These are phyloP conservation scores for Alloplasta piceator DNA, from an alignment of 2,888 invertebrate species.

Conservation along the genomic window DNA sequence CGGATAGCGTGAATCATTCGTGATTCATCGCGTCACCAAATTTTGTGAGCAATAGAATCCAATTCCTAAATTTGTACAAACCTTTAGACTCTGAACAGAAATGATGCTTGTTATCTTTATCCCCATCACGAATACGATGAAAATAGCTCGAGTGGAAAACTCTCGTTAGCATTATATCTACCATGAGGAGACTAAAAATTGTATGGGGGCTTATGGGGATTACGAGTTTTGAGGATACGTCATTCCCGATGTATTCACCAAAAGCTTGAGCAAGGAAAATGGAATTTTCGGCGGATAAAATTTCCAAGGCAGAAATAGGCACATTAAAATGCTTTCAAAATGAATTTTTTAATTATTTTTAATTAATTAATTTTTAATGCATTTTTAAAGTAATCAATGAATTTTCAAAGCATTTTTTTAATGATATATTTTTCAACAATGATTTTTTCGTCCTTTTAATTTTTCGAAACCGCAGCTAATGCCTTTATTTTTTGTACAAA, in stretches of 20 bases:
- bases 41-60: constrained; percentile 42
- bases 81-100: constrained; percentile 1
- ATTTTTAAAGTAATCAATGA: no score
- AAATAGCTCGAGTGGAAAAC: constrained; percentile 7
- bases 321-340: no score
- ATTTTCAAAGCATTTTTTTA: no score
- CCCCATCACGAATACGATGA: constrained; percentile 13
- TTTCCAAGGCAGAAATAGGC: no score
- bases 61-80: constrained; percentile 41
- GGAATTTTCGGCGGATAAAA: not conserved
- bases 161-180: constrained; percentile 22
- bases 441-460: no score
- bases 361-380: no score
- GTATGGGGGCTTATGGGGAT: not conserved
- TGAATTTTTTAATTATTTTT: no score
- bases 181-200: constrained; percentile 1
- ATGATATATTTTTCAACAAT: no score
- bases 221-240: constrained; percentile 33
- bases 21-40: constrained; percentile 33
- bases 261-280: not conserved
- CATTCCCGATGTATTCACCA: constrained; percentile 17
- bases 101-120: constrained; percentile 40
- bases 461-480: no score
- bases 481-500: no score
- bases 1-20: constrained; percentile 42